Conservation (phyloP, 2,113 vertebrate genomes). For the Prunella himalayana region DNA sequence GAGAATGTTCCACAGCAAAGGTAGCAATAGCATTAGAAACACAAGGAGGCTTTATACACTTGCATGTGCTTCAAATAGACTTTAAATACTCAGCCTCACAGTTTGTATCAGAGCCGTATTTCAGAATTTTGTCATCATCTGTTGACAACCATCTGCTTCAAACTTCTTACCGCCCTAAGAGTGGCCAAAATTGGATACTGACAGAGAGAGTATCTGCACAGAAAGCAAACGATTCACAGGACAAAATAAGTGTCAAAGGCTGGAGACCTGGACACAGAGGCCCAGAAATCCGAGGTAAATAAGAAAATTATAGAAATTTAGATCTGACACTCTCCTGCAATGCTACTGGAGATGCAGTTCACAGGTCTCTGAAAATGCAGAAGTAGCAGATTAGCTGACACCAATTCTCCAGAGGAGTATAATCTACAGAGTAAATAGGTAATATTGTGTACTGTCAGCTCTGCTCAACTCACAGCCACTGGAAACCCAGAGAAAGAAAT, state of each 20-base stretch:
- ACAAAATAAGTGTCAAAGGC: background rate
- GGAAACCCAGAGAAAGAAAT: background rate
- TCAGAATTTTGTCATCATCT: slow-evolving; percentile 1
- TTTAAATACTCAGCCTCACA: slow-evolving; percentile 11
- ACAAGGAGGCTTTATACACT: background rate
- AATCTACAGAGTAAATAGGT: slow-evolving; percentile 12
- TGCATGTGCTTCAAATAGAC: background rate
- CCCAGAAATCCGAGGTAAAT: background rate
- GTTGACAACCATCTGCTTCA: slow-evolving; percentile 31
- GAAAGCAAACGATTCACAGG: background rate
- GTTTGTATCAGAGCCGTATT: background rate
- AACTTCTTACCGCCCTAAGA: background rate
- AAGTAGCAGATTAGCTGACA: background rate
- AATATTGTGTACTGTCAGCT: slow-evolving; percentile 11
- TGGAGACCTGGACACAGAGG: background rate
- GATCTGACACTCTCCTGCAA: background rate
- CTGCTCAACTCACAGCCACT: background rate
- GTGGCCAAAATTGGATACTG: background rate
- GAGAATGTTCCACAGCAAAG: background rate
- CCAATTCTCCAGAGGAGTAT: background rate
- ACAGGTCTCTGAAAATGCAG: background rate
- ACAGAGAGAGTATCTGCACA: background rate
- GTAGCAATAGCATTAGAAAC: background rate
- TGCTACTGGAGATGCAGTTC: background rate
- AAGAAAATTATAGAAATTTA: background rate